Evolutionary conservation across 2,797 vertebrate species (phyloP).

Genomic region (Scleropages formosus): DNA sequence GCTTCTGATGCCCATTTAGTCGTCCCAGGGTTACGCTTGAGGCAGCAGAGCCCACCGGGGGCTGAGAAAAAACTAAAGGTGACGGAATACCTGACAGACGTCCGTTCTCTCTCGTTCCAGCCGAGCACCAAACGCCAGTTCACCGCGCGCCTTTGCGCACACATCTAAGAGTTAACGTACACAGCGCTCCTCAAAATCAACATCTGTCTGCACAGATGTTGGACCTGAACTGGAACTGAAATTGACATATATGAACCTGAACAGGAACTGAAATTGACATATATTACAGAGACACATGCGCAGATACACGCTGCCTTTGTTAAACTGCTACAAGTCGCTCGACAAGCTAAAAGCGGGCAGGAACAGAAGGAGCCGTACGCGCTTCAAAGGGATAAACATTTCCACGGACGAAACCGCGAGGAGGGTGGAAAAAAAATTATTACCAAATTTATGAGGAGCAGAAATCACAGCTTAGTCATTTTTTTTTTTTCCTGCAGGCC

Average conservation of each 20-base stretch:
- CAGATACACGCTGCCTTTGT: constrained; percentile 20
- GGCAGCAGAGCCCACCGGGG: constrained; percentile 37
- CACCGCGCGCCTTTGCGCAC: constrained; percentile 34
- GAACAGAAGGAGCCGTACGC: no score
- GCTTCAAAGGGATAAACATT: no score
- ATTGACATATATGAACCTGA: no score
- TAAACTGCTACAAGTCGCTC: not conserved
- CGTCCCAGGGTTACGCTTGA: constrained; percentile 42
- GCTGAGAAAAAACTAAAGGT: constrained; percentile 40
- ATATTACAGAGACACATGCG: no score
- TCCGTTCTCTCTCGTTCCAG: constrained; percentile 46
- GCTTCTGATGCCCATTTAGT: constrained; percentile 41
- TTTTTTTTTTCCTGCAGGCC: constrained; percentile 62
- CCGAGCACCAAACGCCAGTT: constrained; percentile 33
- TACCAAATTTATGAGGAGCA: constrained; percentile 70
- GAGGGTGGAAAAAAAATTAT: constrained; percentile 64
- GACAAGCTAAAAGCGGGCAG: not conserved
- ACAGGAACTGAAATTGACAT: no score
- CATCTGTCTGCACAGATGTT: no score
- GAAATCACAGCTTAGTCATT: constrained; percentile 55
- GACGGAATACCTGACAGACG: constrained; percentile 40
- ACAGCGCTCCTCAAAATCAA: no score
- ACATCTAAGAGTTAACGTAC: constrained; percentile 12
- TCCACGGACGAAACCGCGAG: constrained; percentile 29
- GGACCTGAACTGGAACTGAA: no score